Base-by-base conservation (phyloP, 2,888 invertebrate species). In the Alloscopus bannaensis region DNA sequence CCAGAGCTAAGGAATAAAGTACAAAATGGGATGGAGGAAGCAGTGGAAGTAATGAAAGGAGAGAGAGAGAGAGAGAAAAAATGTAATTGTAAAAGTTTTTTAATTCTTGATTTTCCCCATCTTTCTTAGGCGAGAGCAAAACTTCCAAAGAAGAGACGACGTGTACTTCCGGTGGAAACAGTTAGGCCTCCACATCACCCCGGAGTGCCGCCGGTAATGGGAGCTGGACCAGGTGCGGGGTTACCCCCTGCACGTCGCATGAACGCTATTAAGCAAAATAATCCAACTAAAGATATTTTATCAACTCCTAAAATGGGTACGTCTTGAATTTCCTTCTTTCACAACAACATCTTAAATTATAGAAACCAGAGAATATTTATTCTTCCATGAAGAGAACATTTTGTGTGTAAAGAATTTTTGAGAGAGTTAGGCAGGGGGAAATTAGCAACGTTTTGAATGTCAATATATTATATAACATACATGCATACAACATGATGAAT, bases 131-230 rank as follows among this genome's bases (percentile, higher is more conserved):
- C 99, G 84, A 91, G 99, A 87, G 98, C 98, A 82, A 99, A 99
- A 90, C 92, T 99, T 89, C 99, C 99, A 83, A 99, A 99, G 91
- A 98, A 98, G 90, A 91, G 99, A 86, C 92, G 99, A 90, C 92
- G 98, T 88, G 98, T 99, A 85, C 91, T 99, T 88, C 98, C 98
- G 78, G 97, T 98, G 81, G 99, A 99, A 89, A 96, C 96, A 86
- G 93, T 95, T 26, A 90, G 95, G 87, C 93, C 92, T 79, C 93
- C 93, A 3, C 89, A 91, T 84, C 87, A 91, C 85, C 90, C 91
- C 86, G 88, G 88, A 82, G 87, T 65, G 84, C 87, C 87, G 75
- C 84, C 87, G 84, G 82, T 90, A 29, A 57, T 71, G 91, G 91
- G 87, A 70, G 87, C 87, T 87, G 86, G 81, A 86, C 78, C 78